Evolutionary conservation across 2,888 invertebrate genomes (phyloP).

Genomic region (Drosophila kokeensis): DNA sequence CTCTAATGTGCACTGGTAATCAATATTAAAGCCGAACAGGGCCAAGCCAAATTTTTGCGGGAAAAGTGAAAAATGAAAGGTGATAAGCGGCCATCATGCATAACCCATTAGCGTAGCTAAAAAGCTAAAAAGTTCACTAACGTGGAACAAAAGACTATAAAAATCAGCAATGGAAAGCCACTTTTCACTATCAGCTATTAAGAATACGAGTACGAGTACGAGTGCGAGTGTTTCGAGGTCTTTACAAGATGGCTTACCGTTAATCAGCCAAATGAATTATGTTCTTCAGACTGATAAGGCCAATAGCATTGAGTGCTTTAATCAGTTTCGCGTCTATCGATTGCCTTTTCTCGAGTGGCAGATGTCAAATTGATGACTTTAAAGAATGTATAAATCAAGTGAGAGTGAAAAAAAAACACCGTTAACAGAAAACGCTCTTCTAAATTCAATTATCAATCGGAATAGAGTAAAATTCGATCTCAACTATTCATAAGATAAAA

Average conservation of each 20-base stretch:
- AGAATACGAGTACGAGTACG: background rate
- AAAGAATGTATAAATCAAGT: background rate
- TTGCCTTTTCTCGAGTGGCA: constrained; percentile 23
- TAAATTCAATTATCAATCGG: background rate
- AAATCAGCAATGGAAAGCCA: background rate
- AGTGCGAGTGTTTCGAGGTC: constrained; percentile 2
- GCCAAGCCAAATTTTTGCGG: constrained; percentile 18
- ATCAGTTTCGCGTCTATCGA: constrained; percentile 34
- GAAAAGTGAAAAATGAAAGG: constrained; percentile 54
- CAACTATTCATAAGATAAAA: background rate
- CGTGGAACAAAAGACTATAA: constrained; percentile 1
- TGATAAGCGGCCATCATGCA: constrained; percentile 46
- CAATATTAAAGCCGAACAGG: constrained; percentile 46
- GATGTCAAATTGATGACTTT: constrained; percentile 7
- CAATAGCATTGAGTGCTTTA: background rate
- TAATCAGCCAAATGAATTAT: constrained; percentile 44
- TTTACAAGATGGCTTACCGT: constrained; percentile 12
- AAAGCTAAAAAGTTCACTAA: constrained; percentile 8
- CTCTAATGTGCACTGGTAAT: constrained; percentile 51
- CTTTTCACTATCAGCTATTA: background rate
- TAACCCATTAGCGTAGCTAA: constrained; percentile 46
- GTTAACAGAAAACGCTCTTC: background rate
- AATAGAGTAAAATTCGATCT: background rate
- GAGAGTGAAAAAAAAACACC: background rate
- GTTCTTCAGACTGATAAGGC: constrained; percentile 42